These are phyloP conservation scores for Pediacus dermestoides DNA, from an alignment of 2,888 invertebrate species.

Conservation along the genomic window DNA sequence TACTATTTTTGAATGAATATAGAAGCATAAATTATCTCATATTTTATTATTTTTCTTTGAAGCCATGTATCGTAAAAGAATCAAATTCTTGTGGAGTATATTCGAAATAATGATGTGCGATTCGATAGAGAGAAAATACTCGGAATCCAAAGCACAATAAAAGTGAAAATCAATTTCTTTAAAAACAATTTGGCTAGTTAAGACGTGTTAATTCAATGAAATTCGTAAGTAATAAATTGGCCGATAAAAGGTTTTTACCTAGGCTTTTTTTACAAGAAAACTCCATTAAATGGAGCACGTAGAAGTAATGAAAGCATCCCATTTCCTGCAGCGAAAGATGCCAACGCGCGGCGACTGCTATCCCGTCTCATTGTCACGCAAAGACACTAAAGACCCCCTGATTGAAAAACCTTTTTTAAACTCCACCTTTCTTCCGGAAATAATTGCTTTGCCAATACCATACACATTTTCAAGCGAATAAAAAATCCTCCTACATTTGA, in stretches of 20 bases:
- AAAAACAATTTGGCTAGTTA: slow-evolving; percentile 32
- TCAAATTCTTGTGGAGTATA: too few species aligned
- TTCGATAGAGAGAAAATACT: too few species aligned
- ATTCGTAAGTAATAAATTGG: slow-evolving; percentile 43
- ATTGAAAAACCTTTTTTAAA: slow-evolving; percentile 48
- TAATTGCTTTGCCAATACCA: slow-evolving; percentile 41
- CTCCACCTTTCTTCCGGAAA: slow-evolving; percentile 43
- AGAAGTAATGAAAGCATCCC: slow-evolving; percentile 49
- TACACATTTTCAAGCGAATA: slow-evolving; percentile 26
- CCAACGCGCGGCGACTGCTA: slow-evolving; percentile 20
- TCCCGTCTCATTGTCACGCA: slow-evolving; percentile 46
- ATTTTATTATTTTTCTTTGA: too few species aligned
- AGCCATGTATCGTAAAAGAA: too few species aligned
- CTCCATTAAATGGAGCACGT: slow-evolving; percentile 51
- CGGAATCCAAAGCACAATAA: too few species aligned
- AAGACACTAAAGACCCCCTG: slow-evolving; percentile 49
- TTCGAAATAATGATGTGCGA: too few species aligned
- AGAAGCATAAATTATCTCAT: too few species aligned
- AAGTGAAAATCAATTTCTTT: slow-evolving; percentile 11
- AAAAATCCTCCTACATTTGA: slow-evolving; percentile 38
- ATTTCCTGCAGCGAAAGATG: slow-evolving; percentile 40
- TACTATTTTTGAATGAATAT: too few species aligned
- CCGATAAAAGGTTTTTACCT: slow-evolving; percentile 48
- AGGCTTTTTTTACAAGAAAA: slow-evolving; percentile 50
- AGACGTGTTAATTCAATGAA: slow-evolving; percentile 34